Evolutionary conservation across 2,113 vertebrate genomes (phyloP), one percentile per base, ranked within the genome.

Genomic region (Cariama cristata): DNA sequence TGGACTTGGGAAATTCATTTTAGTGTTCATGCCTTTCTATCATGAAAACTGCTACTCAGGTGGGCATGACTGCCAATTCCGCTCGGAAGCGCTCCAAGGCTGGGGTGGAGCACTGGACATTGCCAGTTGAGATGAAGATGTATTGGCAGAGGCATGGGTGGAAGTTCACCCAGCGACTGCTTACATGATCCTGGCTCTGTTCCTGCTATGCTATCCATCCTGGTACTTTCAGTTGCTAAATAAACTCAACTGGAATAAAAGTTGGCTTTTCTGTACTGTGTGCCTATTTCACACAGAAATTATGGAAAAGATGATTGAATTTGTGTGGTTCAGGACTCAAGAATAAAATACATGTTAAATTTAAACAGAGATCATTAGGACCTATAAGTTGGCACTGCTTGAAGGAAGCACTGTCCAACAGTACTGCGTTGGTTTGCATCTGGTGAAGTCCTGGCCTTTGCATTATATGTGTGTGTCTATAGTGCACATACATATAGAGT

Each of bases 381-480:
- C 23, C 26, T 67, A 0, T 17, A 8, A 26, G 15, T 1, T 42
- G 63, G 24, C 22, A 8, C 11, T 8, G 45, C 60, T 80, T n/a
- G 59, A 50, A 4, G 44, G 59, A 79, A 59, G 52, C 55, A 6
- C 9, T 24, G 2, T 5, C 49, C 73, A 27, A 1, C 32, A 38
- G 50, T 0, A 6, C 14, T 2, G 11, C 0, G 0, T 0, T 14
- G 49, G 5, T 68, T 45, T 56, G 59, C 8, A 3, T 17, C 47
- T 28, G 32, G 14, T 30, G n/a, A 17, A 11, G 35, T 5, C 55
- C 71, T 64, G 59, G n/a, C 59, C 44, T 18, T 59, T n/a, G 35
- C 32, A 2, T 32, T 18, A 0, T 3, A 2, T 14, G 35, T n/a
- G 32, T 59, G 33, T 16, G 14, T 10, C 2, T 22, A 1, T 5